Evolutionary conservation across 2,797 vertebrate species (phyloP).

Genomic region (Tokudaia tokunoshimensis): DNA sequence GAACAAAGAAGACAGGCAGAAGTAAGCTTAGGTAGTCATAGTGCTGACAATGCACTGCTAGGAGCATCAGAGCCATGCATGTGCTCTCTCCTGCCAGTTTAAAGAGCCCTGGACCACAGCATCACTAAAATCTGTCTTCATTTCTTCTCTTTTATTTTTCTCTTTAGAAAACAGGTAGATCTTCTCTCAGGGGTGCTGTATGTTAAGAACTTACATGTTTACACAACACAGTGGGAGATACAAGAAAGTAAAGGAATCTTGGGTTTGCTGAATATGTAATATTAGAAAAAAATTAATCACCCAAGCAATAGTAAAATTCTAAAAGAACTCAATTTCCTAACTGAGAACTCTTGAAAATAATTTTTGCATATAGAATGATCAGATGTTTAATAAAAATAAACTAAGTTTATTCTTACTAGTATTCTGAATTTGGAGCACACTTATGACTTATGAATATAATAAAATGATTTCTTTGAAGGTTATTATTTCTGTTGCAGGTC

Average conservation of each 20-base stretch:
- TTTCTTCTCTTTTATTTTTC: slow-evolving; percentile 14
- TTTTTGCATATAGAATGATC: neutral
- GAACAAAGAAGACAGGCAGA: neutral
- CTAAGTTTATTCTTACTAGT: slow-evolving; percentile 36
- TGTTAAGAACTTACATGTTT: neutral
- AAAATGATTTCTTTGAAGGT: neutral
- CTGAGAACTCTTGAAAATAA: slow-evolving; percentile 29
- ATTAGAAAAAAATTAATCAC: slow-evolving; percentile 33
- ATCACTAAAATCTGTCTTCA: slow-evolving; percentile 34
- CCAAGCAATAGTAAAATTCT: neutral
- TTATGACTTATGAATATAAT: neutral
- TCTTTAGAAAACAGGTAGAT: neutral
- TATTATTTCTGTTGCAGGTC: slow-evolving; percentile 7
- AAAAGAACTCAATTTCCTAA: slow-evolving; percentile 40
- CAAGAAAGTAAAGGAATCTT: slow-evolving; percentile 22
- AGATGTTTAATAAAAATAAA: neutral
- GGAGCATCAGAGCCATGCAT: neutral
- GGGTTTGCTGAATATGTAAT: slow-evolving; percentile 28
- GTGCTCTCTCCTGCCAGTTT: neutral
- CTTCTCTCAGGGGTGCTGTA: neutral
- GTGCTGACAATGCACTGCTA: neutral
- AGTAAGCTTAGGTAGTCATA: neutral
- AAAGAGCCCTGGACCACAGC: neutral
- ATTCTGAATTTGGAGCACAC: neutral
- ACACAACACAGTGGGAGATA: neutral